Evolutionary conservation across 1,140 invertebrate species (phyloP).

Genomic region (Lucilia cuprina): DNA sequence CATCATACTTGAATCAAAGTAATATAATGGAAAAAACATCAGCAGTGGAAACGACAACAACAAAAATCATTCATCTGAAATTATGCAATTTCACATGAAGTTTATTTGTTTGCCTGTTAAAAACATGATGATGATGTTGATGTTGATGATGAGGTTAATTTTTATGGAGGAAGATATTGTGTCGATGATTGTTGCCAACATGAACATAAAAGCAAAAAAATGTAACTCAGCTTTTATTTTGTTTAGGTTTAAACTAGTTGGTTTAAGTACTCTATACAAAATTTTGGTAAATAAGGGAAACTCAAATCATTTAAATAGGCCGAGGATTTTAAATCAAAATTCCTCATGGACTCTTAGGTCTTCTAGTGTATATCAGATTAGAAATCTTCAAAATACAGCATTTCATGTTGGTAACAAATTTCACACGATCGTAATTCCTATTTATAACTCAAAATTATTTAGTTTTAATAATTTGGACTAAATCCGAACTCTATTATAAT

Average conservation of each 20-base stretch:
- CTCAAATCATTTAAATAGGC: too few relatives aligned
- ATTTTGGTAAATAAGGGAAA: too few relatives aligned
- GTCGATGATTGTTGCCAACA: not conserved
- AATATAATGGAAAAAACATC: not conserved
- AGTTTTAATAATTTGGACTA: too few relatives aligned
- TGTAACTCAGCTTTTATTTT: not conserved
- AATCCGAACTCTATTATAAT: too few relatives aligned
- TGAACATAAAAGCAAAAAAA: not conserved
- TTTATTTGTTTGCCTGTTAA: not conserved
- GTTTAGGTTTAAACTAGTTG: not conserved
- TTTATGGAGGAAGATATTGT: not conserved
- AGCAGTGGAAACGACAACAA: not conserved
- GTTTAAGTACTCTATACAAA: not conserved
- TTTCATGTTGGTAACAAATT: too few relatives aligned
- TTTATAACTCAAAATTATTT: too few relatives aligned
- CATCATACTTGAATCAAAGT: not conserved
- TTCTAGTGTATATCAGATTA: too few relatives aligned
- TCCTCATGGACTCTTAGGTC: too few relatives aligned
- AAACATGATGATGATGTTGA: conserved; percentile 12
- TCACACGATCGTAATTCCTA: too few relatives aligned
- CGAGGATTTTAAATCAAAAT: too few relatives aligned
- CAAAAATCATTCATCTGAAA: conserved; percentile 6
- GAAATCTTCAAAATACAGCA: too few relatives aligned
- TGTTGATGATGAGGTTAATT: conserved; percentile 12
- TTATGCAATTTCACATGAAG: conserved; percentile 30